Conservation (phyloP, 2,113 vertebrate genomes). For the Varanus salvator region DNA sequence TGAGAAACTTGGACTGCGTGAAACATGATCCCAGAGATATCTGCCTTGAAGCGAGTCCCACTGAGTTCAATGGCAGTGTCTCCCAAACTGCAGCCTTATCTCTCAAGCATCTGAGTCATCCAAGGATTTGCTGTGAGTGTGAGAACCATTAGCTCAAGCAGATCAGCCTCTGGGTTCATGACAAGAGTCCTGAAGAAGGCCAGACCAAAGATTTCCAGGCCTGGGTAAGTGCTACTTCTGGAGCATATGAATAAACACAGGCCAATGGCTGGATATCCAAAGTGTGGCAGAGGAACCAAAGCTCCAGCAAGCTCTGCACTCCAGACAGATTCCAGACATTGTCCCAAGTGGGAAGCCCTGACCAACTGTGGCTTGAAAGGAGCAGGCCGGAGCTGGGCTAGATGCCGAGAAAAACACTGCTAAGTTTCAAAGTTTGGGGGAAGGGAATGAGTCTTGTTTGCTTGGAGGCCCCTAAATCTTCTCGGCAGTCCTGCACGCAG, state of each 20-base stretch:
- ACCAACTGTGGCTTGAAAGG: background rate
- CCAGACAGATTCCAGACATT: conserved; percentile 14
- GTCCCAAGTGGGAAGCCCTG: conserved; percentile 1
- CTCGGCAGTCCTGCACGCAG: background rate
- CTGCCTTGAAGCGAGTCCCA: background rate
- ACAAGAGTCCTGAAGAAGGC: background rate
- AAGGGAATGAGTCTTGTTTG: background rate
- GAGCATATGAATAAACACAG: background rate
- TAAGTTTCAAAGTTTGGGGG: conserved; percentile 18
- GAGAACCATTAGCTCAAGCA: background rate
- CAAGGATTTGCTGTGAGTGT: background rate
- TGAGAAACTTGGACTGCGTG: background rate
- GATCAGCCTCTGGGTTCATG: background rate
- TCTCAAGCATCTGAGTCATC: background rate
- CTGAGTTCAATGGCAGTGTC: background rate
- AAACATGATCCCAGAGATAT: background rate
- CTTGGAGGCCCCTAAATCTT: background rate
- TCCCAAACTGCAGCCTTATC: background rate
- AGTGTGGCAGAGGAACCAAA: background rate
- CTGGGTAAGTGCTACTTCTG: background rate
- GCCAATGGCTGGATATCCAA: background rate
- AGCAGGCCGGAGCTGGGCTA: background rate
- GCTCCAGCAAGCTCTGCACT: background rate
- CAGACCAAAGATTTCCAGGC: background rate
- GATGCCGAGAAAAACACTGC: conserved; percentile 23